Conservation (phyloP, 2,797 vertebrate species). For the Paramormyrops hopkinsi region DNA sequence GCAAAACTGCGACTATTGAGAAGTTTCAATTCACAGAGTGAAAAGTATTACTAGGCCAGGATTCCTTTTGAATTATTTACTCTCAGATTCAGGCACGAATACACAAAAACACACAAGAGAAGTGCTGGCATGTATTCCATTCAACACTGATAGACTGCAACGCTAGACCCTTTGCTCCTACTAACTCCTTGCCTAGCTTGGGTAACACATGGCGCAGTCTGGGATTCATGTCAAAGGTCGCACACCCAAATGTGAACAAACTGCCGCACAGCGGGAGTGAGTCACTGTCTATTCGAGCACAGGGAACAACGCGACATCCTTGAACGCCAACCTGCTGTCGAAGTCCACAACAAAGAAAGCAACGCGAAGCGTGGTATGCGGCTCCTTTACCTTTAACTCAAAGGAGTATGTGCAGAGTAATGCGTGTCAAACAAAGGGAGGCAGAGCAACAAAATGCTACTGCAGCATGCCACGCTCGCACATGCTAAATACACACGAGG, state of each 20-base stretch:
- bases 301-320: background rate
- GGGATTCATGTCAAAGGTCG: constrained; percentile 35
- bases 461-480: background rate
- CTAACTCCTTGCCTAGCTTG: background rate
- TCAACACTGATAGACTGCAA: background rate
- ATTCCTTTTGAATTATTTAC: background rate
- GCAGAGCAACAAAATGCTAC: background rate
- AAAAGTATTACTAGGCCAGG: background rate
- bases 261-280: constrained; percentile 17
- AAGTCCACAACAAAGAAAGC: background rate
- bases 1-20: background rate
- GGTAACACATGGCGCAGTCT: constrained; percentile 9
- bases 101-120: background rate
- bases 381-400: background rate
- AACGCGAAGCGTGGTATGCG: background rate
- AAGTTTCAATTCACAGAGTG: background rate
- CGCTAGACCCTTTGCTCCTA: background rate
- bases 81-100: background rate
- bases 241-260: background rate
- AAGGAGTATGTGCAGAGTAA: background rate
- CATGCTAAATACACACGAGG: background rate
- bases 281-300: constrained; percentile 20
- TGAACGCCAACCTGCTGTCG: background rate
- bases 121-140: background rate
- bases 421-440: background rate